These are phyloP conservation scores for Danaus chrysippus DNA, from an alignment of 2,888 invertebrate genomes.

Conservation along the genomic window DNA sequence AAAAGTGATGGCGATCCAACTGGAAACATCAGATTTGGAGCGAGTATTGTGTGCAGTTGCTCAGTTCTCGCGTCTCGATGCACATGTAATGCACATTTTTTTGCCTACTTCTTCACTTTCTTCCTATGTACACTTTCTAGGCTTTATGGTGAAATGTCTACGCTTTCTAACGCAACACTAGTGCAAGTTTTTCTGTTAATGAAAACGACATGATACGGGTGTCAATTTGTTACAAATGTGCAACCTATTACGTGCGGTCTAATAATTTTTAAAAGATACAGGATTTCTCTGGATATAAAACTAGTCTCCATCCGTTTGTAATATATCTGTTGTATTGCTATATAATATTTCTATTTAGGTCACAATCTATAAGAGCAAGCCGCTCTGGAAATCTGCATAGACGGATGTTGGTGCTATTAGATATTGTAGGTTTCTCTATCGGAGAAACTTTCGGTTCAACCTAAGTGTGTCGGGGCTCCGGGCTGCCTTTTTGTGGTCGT, in stretches of 20 bases:
- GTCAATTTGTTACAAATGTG: conserved; percentile 24
- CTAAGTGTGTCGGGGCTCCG: conserved; percentile 66
- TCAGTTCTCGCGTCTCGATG: conserved; percentile 55
- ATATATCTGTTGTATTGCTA: conserved; percentile 48
- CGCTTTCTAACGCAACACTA: conserved; percentile 75
- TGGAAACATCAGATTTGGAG: conserved; percentile 59
- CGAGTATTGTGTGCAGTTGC: conserved; percentile 52
- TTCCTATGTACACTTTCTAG: conserved; percentile 76
- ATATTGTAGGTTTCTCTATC: conserved; percentile 74
- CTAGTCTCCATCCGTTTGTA: conserved; percentile 39
- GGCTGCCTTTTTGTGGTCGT: conserved; percentile 53
- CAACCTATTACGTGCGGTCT: conserved; percentile 3
- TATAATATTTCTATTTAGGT: conserved; percentile 66
- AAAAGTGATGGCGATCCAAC: conserved; percentile 65
- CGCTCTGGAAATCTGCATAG: conserved; percentile 77
- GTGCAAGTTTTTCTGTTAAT: conserved; percentile 76
- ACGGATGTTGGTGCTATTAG: conserved; percentile 75
- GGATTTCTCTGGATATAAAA: conserved; percentile 44
- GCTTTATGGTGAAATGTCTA: conserved; percentile 74
- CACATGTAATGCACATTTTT: conserved; percentile 63
- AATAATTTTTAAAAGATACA: conserved; percentile 30
- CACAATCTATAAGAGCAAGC: conserved; percentile 57
- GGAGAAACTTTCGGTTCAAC: conserved; percentile 74
- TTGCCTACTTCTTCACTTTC: conserved; percentile 76
- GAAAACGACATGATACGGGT: conserved; percentile 69